Evolutionary conservation across 2,888 invertebrate genomes (phyloP).

Genomic region (Buathra laborator): DNA sequence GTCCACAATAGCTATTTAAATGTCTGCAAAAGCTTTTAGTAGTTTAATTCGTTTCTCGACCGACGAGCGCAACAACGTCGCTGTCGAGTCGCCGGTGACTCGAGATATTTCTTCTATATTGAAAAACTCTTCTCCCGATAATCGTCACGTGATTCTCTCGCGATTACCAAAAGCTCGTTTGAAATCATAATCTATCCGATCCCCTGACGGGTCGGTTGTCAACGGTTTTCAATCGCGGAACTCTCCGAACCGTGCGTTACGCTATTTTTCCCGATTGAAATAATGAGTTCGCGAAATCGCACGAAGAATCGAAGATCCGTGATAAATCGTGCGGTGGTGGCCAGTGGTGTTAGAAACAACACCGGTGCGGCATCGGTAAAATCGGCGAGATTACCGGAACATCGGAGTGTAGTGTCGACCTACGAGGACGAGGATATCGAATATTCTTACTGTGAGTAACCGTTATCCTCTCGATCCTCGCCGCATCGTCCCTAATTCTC

Average conservation of each 20-base stretch:
- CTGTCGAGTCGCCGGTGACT: not conserved
- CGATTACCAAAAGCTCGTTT: not conserved
- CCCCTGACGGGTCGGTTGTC: not conserved
- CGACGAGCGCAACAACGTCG: not conserved
- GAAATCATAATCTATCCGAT: not conserved
- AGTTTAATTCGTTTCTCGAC: not conserved
- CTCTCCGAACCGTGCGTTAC: not conserved
- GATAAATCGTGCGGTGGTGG: slow-evolving; percentile 3
- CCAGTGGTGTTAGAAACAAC: not conserved
- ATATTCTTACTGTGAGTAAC: slow-evolving; percentile 64
- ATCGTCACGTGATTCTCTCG: not conserved
- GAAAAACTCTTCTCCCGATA: not conserved
- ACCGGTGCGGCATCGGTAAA: slow-evolving; percentile 39
- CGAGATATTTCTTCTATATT: not conserved
- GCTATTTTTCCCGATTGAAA: not conserved
- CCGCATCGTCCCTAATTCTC: too few relatives aligned
- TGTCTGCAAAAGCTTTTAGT: not conserved
- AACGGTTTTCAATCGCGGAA: slow-evolving; percentile 4
- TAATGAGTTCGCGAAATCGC: slow-evolving; percentile 61
- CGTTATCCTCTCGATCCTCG: not conserved
- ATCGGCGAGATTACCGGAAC: slow-evolving; percentile 42
- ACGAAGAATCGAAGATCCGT: slow-evolving; percentile 43
- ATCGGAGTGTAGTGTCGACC: slow-evolving; percentile 36
- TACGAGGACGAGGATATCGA: slow-evolving; percentile 49
- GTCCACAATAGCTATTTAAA: not conserved